Base-by-base conservation (phyloP, 2,113 vertebrate species). In the Falco punctatus region DNA sequence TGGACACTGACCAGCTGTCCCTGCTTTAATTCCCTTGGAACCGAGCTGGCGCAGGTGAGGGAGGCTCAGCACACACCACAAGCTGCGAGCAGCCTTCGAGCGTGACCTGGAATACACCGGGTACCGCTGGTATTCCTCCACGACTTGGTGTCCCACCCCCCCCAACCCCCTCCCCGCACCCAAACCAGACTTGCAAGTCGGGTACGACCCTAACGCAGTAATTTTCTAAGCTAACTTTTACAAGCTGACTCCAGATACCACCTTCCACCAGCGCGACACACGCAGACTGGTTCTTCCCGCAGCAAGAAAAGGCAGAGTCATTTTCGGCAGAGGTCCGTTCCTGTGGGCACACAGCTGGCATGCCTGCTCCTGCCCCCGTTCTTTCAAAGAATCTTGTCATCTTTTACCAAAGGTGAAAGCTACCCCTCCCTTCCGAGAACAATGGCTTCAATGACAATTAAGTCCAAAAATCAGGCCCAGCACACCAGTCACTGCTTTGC, bases 401-500 rank as follows among this genome's bases (percentile, higher is more conserved):
- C 93, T 90, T 81, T 80, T 61, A 88, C 81, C 77, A 65, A 91
- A 92, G 88, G 62, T 10, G 7, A 96, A 96, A 95, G 69, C 90
- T 86, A 93, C 40, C 75, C 80, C 57, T 90, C 78, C 64, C 32
- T 78, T 91, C 49, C 3, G 6, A 93, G 78, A 66, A 71, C 66
- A 81, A 70, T 15, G 40, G 92, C 87, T 96, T 91, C 83, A 35
- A 70, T 65, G 64, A 89, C 71, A 87, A 59, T 44, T 38, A 52
- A 90, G 89, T 94, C 95, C 94, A 22, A 74, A 94, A 94, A 30
- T 93, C 96, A 69, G 81, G 97, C 88, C 75, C 77, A 86, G 72
- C n/a, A 48, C 23, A 23, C 7, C 23, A 55, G 93, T 99, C 98
- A 99, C 97, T 99, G 99, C 97, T 99, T 99, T 57, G 99, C 99